A percentile compares a stretch with the other conserved stretches of the same genome.
Evolutionary conservation across 2,888 invertebrate species (phyloP).

Genomic region (Ornithoptera priamus): DNA sequence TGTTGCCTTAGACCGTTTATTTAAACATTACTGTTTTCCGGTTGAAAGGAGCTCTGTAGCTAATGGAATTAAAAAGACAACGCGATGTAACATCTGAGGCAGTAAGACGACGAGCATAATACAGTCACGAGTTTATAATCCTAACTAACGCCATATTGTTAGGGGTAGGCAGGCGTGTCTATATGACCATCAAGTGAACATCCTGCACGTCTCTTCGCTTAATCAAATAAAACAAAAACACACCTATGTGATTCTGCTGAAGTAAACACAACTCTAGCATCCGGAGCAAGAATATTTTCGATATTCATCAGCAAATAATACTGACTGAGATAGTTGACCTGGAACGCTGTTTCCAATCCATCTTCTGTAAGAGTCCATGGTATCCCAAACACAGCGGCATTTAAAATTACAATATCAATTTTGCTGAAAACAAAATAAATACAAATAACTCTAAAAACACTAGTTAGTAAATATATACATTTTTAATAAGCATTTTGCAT

Average conservation of each 20-base stretch:
- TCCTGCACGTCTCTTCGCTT: too few relatives aligned
- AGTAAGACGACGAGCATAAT: too few relatives aligned
- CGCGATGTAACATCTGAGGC: too few relatives aligned
- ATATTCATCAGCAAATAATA: slow-evolving; percentile 88
- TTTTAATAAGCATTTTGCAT: slow-evolving; percentile 26
- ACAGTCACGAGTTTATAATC: too few relatives aligned
- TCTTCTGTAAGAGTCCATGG: slow-evolving; percentile 87
- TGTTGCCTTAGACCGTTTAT: too few relatives aligned
- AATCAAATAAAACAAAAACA: background rate
- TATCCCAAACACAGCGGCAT: slow-evolving; percentile 90
- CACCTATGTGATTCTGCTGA: slow-evolving; percentile 93
- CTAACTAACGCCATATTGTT: too few relatives aligned
- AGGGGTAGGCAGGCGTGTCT: too few relatives aligned
- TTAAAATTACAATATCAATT: slow-evolving; percentile 87
- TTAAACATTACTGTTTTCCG: too few relatives aligned
- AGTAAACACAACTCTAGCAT: slow-evolving; percentile 88
- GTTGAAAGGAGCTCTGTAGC: too few relatives aligned
- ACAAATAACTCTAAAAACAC: background rate
- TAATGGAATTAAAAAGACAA: too few relatives aligned
- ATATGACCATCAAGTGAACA: too few relatives aligned
- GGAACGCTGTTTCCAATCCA: slow-evolving; percentile 88
- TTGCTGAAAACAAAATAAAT: slow-evolving; percentile 66
- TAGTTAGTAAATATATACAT: slow-evolving; percentile 27
- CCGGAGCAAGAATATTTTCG: slow-evolving; percentile 83
- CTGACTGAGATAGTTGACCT: slow-evolving; percentile 93